These are phyloP conservation scores for Aurelia sp. DNA, from an alignment of 30 jellyfish, hydroid and myxozoan genomes.

Conservation along the genomic window DNA sequence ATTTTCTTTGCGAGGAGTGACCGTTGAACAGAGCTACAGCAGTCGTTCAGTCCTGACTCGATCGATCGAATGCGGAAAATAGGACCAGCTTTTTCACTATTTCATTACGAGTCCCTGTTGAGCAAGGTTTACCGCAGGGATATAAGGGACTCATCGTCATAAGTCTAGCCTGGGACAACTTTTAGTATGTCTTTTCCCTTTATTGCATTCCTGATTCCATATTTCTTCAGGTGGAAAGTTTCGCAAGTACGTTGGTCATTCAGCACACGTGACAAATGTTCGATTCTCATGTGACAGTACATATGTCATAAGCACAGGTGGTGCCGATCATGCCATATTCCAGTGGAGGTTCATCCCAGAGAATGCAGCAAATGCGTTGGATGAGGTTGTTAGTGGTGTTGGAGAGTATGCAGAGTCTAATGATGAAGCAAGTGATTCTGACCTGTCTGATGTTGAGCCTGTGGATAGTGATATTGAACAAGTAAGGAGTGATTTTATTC, in stretches of 20 bases:
- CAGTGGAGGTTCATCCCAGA: constrained; percentile 97
- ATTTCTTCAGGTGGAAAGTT: constrained; percentile 81
- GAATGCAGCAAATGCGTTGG: constrained; percentile 69
- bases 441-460: constrained; percentile 94
- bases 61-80: too few species aligned
- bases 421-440: constrained; percentile 98
- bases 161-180: too few species aligned
- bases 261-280: constrained; percentile 97
- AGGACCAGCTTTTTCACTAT: too few species aligned
- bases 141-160: too few species aligned
- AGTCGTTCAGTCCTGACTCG: too few species aligned
- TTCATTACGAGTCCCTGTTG: too few species aligned
- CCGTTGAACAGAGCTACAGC: too few species aligned
- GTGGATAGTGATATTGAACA: constrained; percentile 94
- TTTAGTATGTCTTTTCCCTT: too few species aligned
- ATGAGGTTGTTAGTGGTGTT: constrained; percentile 77
- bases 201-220: too few species aligned
- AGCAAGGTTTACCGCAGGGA: too few species aligned
- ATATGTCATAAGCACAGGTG: constrained; percentile 88
- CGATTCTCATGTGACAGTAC: constrained; percentile 89
- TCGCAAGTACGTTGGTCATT: constrained; percentile 89
- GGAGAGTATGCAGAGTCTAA: constrained; percentile 72
- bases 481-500: constrained; percentile 34
- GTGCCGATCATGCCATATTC: constrained; percentile 96
- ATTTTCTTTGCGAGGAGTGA: too few species aligned